These are phyloP conservation scores for Antitype chi DNA, from an alignment of 2,888 invertebrate species.

Conservation along the genomic window DNA sequence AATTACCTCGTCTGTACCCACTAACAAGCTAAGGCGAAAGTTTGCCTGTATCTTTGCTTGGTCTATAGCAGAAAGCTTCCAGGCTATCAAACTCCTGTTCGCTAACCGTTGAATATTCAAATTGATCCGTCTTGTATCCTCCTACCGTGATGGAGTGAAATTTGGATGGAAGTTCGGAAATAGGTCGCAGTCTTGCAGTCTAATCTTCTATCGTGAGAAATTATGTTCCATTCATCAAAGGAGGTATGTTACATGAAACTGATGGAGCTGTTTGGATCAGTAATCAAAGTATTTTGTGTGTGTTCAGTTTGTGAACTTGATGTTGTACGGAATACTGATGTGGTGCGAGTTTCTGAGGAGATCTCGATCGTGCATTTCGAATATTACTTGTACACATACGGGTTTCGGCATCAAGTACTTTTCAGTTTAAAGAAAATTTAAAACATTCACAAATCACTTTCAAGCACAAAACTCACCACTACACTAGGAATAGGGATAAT, in stretches of 20 bases:
- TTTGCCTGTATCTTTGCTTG: constrained; percentile 70
- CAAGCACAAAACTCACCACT: too few relatives aligned
- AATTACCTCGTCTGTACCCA: constrained; percentile 70
- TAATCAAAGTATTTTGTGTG: constrained; percentile 48
- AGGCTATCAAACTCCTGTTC: constrained; percentile 70
- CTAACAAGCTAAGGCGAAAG: constrained; percentile 67
- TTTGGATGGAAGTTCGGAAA: constrained; percentile 57
- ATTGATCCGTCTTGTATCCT: constrained; percentile 64
- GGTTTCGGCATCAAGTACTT: neutral
- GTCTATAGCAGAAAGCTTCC: constrained; percentile 68
- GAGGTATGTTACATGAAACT: constrained; percentile 29
- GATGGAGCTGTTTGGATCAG: constrained; percentile 35
- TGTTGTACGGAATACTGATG: constrained; percentile 41
- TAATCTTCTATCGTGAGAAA: constrained; percentile 54
- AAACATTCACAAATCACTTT: too few relatives aligned
- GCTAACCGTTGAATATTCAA: constrained; percentile 74
- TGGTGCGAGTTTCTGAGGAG: neutral
- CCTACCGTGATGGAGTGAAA: constrained; percentile 52
- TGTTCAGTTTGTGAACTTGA: constrained; percentile 31
- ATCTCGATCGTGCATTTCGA: neutral
- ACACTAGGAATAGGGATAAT: too few relatives aligned
- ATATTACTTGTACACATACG: neutral
- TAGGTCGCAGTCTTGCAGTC: constrained; percentile 58
- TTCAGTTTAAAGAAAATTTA: too few relatives aligned
- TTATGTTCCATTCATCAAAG: constrained; percentile 56